Evolutionary conservation across 2,888 invertebrate genomes (phyloP), one percentile per base, ranked within the genome.

Genomic region (Eristalis intricaria): DNA sequence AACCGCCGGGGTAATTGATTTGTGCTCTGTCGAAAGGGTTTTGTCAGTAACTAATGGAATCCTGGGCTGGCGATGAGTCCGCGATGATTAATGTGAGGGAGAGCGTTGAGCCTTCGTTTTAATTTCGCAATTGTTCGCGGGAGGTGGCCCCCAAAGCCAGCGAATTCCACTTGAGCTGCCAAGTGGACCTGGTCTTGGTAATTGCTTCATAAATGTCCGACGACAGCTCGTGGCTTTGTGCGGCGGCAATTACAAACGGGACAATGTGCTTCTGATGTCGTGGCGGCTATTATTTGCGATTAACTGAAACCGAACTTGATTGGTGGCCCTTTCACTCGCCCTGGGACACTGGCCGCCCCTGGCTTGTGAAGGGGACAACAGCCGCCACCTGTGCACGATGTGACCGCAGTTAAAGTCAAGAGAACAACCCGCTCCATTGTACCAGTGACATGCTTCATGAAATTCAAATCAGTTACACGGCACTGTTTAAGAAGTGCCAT

Each of bases 1-100:
- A 66, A 75, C 78, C 50, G 70, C 32, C 70, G 75, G 75, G 83
- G 63, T 78, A 86, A 86, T 82, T 86, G 86, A 86, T 86, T 86
- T 86, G 86, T 86, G 86, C 61, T 38, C 86, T 63, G 78, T 79
- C 75, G 66, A 75, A 83, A 78, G 86, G 78, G 65, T 82, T 86
- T 78, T 86, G 86, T 82, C 86, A 82, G 86, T 78, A 73, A 83
- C 75, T 83, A 86, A 86, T 86, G 86, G 83, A 82, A 70, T 70
- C 56, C 63, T 40, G 23, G 69, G 40, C 43, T 23, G 64, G 23
- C 85, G 74, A 82, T 78, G 82, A 77, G 60, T 69, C 69, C 4
- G 40, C 32, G 23, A 80, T 82, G 77, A 82, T 82, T 73, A 74
- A 86, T 82, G 74, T 40, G 19, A 19, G 50, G 50, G 50, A 8